Evolutionary conservation across 2,113 vertebrate species (phyloP).

Genomic region (Boleophthalmus pectinirostris): DNA sequence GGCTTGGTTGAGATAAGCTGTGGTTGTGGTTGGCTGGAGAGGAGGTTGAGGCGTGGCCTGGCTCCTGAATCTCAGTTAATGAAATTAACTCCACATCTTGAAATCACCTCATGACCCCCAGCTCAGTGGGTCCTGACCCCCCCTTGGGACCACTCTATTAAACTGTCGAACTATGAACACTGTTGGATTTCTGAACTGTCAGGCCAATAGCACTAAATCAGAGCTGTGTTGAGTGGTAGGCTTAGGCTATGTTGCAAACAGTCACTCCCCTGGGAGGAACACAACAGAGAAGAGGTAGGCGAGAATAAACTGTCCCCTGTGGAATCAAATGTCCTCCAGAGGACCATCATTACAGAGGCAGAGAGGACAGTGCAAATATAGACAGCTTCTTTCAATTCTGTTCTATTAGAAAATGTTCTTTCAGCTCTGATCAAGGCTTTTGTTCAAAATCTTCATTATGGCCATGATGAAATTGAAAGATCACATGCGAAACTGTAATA

Average conservation of each 20-base stretch:
- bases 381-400: background rate
- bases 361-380: constrained; percentile 5
- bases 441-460: background rate
- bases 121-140: no score
- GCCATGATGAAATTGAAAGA: background rate
- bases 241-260: constrained; percentile 47
- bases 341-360: constrained; percentile 51
- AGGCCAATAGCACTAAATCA: constrained; percentile 20
- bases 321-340: constrained; percentile 56
- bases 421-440: background rate
- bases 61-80: no score
- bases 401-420: background rate
- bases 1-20: no score
- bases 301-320: constrained; percentile 40
- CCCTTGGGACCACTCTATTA: background rate
- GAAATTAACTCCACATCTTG: no score
- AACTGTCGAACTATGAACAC: background rate
- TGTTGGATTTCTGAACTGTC: constrained; percentile 20
- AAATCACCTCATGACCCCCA: no score
- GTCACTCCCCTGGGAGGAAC: constrained; percentile 21
- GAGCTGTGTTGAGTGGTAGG: constrained; percentile 24
- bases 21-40: no score
- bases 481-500: background rate
- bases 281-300: constrained; percentile 29
- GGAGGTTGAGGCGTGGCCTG: no score